These are phyloP conservation scores for Globodera ellingtonae DNA, from an alignment of 1,140 invertebrate genomes.

Conservation along the genomic window DNA sequence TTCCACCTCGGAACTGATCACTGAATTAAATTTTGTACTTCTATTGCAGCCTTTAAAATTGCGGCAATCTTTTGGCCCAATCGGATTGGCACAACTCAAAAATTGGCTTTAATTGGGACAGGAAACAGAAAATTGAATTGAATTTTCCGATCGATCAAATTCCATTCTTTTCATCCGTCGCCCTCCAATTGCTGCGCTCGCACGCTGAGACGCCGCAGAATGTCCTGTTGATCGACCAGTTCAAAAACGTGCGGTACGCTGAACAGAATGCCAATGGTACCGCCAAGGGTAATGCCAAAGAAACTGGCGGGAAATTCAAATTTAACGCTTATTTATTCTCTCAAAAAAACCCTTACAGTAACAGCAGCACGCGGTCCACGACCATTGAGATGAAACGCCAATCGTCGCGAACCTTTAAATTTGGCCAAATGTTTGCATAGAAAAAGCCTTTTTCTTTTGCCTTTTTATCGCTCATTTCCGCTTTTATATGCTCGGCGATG, in stretches of 20 bases:
- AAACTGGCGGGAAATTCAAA: conserved; percentile 69
- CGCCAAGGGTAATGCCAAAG: conserved; percentile 91
- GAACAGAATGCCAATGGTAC: conserved; percentile 93
- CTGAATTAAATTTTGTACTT: no score
- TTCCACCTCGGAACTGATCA: conserved; percentile 80
- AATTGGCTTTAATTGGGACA: no score
- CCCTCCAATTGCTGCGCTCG: conserved; percentile 19
- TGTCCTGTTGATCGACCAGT: conserved; percentile 93
- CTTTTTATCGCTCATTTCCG: conserved; percentile 78
- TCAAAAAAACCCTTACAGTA: conserved; percentile 71
- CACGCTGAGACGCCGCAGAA: conserved; percentile 82
- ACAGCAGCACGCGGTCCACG: conserved; percentile 67
- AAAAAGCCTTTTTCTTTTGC: conserved; percentile 61
- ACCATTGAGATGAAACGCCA: conserved; percentile 98
- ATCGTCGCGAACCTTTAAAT: conserved; percentile 85
- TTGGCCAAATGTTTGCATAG: neutral
- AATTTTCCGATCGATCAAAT: neutral
- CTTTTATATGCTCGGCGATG: conserved; percentile 68
- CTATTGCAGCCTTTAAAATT: no score
- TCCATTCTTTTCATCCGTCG: neutral
- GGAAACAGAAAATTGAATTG: no score
- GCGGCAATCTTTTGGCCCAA: no score
- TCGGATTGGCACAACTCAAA: no score
- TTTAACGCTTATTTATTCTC: no score
- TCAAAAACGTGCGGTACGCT: conserved; percentile 99